These are phyloP conservation scores for Leptarthrus brevirostris DNA, from an alignment of 2,888 invertebrate species.

Conservation along the genomic window DNA sequence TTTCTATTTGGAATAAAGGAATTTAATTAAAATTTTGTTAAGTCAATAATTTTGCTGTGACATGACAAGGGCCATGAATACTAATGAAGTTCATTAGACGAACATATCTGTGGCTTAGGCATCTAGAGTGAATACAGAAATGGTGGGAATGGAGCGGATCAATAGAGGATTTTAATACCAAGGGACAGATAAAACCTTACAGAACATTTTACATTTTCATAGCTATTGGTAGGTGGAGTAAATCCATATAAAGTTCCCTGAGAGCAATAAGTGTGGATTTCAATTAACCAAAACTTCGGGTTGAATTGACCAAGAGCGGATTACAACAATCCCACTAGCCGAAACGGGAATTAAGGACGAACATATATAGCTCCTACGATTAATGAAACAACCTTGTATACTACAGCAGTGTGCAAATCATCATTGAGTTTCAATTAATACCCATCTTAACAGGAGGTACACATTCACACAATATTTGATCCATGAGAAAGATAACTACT, in stretches of 20 bases:
- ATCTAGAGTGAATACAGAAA: neutral
- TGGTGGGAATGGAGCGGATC: neutral
- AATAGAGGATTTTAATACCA: neutral
- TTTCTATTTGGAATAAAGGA: slow-evolving; percentile 3
- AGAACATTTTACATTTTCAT: neutral
- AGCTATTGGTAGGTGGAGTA: neutral
- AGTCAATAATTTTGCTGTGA: slow-evolving; percentile 45
- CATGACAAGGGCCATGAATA: slow-evolving; percentile 35
- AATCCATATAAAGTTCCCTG: neutral
- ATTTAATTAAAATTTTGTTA: slow-evolving; percentile 47
- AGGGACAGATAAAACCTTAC: neutral
- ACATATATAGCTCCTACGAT: neutral
- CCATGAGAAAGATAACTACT: neutral
- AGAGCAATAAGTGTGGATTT: neutral
- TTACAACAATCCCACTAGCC: slow-evolving; percentile 6
- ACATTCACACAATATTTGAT: slow-evolving; percentile 9
- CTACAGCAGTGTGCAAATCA: neutral
- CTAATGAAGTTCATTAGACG: slow-evolving; percentile 34
- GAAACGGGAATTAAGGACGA: neutral
- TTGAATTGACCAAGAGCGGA: slow-evolving; percentile 1
- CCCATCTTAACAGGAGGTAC: slow-evolving; percentile 11
- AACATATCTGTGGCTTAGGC: neutral
- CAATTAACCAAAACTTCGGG: neutral
- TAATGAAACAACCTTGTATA: too few species aligned
- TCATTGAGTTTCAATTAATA: slow-evolving; percentile 41